These are phyloP conservation scores for Gallinago media DNA, from an alignment of 2,113 vertebrate genomes.

Conservation along the genomic window DNA sequence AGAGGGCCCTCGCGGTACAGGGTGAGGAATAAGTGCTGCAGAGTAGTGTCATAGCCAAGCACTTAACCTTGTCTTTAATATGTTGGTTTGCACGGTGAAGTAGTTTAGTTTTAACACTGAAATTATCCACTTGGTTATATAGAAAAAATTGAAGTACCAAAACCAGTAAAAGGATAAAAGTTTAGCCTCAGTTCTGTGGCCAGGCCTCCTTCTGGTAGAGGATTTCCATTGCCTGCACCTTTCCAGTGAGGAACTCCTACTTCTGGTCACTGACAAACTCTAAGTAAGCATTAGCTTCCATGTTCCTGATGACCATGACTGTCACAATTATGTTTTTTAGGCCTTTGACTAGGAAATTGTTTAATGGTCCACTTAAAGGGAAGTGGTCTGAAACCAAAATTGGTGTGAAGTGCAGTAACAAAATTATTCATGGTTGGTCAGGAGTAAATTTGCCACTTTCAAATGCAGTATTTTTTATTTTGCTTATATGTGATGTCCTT, in stretches of 20 bases:
- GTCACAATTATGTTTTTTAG: background rate
- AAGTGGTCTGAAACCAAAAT: background rate
- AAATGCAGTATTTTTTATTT: background rate
- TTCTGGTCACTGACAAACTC: background rate
- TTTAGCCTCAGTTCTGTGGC: background rate
- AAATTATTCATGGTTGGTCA: background rate
- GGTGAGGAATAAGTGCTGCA: rapidly evolving
- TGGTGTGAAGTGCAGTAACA: background rate
- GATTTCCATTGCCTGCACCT: background rate
- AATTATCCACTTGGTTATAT: background rate
- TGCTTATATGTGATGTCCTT: background rate
- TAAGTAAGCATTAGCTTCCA: background rate
- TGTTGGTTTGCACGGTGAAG: background rate
- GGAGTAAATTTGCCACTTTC: background rate
- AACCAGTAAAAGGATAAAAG: background rate
- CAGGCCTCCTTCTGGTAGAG: background rate
- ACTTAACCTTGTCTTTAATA: background rate
- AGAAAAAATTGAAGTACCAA: background rate
- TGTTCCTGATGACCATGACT: background rate
- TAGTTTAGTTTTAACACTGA: background rate
- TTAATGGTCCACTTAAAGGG: background rate
- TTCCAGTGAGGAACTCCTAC: background rate
- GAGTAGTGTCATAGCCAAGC: background rate
- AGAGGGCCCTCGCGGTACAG: background rate
- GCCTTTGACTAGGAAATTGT: background rate